phyloP scores from a whole-genome alignment of 2,888 invertebrate genomes.

The Digitonthophagus gazella region DNA sequence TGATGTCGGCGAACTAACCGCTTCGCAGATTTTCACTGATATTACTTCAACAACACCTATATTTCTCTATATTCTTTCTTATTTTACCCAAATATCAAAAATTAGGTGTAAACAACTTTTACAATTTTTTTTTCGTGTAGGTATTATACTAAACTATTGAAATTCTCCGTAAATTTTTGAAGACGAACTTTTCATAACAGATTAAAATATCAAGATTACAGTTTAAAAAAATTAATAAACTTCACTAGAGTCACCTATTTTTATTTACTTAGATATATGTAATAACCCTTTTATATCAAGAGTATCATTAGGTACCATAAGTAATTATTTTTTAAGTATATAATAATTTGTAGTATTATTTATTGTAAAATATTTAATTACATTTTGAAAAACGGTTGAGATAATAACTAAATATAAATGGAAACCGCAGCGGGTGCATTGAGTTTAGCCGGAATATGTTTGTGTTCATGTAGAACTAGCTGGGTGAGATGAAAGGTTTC shows the following conservation, averaged over 20 bases:
- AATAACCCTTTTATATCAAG: not conserved
- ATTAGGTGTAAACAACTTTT: too few species aligned
- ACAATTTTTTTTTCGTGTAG: too few species aligned
- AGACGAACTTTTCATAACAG: too few species aligned
- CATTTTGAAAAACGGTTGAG: not conserved
- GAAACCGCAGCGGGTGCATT: not conserved
- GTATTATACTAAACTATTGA: too few species aligned
- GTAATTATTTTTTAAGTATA: not conserved
- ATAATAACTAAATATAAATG: not conserved
- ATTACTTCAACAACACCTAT: not conserved
- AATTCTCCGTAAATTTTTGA: too few species aligned
- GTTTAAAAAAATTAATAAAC: too few species aligned
- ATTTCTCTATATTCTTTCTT: too few species aligned
- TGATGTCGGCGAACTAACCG: not conserved
- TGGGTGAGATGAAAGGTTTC: not conserved
- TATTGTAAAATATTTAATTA: not conserved
- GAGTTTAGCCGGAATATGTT: not conserved
- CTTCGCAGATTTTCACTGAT: not conserved
- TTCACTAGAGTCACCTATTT: too few species aligned
- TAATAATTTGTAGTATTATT: not conserved
- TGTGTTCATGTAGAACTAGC: not conserved
- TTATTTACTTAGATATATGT: too few species aligned
- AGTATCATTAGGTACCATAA: not conserved
- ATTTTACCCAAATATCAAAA: too few species aligned
- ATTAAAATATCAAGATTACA: too few species aligned